These are phyloP conservation scores for Falco naumanni DNA, from an alignment of 2,797 vertebrate species.

Conservation along the genomic window DNA sequence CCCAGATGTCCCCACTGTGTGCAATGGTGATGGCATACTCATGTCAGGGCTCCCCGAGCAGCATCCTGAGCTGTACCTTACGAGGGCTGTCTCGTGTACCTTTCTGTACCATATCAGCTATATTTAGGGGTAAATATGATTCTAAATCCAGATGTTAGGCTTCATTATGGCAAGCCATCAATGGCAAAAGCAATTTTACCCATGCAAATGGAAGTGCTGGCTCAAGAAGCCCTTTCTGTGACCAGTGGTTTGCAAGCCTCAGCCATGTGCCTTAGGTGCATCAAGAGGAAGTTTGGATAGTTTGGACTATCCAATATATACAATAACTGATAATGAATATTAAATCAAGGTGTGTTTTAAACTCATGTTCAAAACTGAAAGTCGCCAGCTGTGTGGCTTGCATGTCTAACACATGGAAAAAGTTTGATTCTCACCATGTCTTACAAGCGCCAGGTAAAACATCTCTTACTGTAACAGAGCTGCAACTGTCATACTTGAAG, in stretches of 20 bases:
- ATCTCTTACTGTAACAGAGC: background rate
- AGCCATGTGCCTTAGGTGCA: background rate
- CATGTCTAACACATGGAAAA: background rate
- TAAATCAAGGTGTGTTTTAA: background rate
- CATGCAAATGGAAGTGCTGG: background rate
- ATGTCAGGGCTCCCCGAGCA: accelerated
- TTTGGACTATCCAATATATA: background rate
- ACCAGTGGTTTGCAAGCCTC: background rate
- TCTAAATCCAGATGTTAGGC: background rate
- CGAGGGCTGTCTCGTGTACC: background rate
- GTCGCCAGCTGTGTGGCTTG: accelerated
- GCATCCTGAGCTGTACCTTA: background rate
- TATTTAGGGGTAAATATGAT: background rate
- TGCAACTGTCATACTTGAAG: background rate
- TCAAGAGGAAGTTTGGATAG: background rate
- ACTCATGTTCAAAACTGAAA: background rate
- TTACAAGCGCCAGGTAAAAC: background rate
- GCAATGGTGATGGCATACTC: accelerated
- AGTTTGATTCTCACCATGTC: background rate
- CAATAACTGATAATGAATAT: background rate
- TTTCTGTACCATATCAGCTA: background rate
- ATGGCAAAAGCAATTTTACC: background rate
- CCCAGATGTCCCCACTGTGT: background rate
- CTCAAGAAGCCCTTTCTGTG: background rate
- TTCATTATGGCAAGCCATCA: background rate